Evolutionary conservation across 1,140 invertebrate species (phyloP).

Genomic region (Hycleus phaleratus): DNA sequence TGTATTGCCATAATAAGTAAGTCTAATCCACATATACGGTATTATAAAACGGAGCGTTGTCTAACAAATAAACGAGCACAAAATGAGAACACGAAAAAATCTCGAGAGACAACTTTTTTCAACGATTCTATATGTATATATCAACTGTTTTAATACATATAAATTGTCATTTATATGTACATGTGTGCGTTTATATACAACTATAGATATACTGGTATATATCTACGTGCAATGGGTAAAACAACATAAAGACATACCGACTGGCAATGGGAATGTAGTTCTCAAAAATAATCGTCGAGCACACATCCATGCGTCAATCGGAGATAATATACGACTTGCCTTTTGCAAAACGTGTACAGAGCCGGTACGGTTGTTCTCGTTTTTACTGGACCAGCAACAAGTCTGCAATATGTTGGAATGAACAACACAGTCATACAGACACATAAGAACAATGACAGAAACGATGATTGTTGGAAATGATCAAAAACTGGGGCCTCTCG

Average conservation of each 20-base stretch:
- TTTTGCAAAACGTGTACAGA: conserved; percentile 24
- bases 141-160: conserved; percentile 27
- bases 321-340: conserved; percentile 27
- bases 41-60: conserved; percentile 1
- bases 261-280: conserved; percentile 32
- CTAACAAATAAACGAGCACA: conserved; percentile 18
- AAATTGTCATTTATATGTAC: conserved; percentile 33
- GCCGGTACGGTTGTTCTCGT: conserved; percentile 24
- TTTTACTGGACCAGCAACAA: conserved; percentile 15
- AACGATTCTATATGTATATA: not conserved
- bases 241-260: conserved; percentile 35
- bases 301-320: conserved; percentile 31
- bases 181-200: too few relatives aligned
- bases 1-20: conserved; percentile 9
- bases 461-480: not conserved
- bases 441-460: not conserved
- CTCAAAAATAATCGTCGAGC: conserved; percentile 36
- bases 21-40: not conserved
- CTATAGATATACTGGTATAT: too few relatives aligned
- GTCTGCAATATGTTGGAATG: conserved; percentile 16
- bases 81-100: conserved; percentile 29
- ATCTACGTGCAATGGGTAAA: conserved; percentile 15
- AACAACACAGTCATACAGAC: conserved; percentile 7
- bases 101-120: conserved; percentile 25
- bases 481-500: not conserved